Evolutionary conservation across 2,113 vertebrate species (phyloP).

Genomic region (Phylloscopus whistleri): DNA sequence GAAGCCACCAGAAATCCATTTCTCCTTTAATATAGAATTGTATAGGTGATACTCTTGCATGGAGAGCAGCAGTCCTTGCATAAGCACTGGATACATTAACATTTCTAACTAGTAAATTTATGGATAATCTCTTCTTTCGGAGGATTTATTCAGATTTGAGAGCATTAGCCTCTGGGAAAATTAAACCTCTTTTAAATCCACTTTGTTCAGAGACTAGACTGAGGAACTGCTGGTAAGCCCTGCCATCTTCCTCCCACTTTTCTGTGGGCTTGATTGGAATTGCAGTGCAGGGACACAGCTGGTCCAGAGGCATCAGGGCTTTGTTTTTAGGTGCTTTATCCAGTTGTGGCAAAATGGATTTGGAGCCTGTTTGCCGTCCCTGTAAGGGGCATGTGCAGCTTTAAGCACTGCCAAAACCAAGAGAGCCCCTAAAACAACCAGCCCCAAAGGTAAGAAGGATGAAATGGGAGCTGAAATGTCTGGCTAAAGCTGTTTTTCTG

Average conservation of each 20-base stretch:
- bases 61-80: neutral
- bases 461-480: neutral
- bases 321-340: neutral
- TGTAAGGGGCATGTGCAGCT: neutral
- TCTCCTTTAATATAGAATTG: neutral
- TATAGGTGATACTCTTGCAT: neutral
- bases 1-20: neutral
- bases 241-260: neutral
- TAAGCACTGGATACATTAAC: conserved; percentile 25
- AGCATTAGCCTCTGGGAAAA: conserved; percentile 37
- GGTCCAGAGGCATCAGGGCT: neutral
- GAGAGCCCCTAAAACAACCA: neutral
- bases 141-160: conserved; percentile 53
- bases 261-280: neutral
- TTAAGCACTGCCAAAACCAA: neutral
- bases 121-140: conserved; percentile 55
- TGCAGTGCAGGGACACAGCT: neutral
- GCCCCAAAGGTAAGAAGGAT: neutral
- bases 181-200: conserved; percentile 51
- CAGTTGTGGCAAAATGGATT: neutral
- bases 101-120: conserved; percentile 56
- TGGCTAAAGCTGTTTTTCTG: neutral
- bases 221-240: neutral
- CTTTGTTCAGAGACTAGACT: conserved; percentile 14
- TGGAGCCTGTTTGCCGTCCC: neutral